Conservation (phyloP, 2,888 invertebrate genomes). For the Himalopsyche japonica region DNA sequence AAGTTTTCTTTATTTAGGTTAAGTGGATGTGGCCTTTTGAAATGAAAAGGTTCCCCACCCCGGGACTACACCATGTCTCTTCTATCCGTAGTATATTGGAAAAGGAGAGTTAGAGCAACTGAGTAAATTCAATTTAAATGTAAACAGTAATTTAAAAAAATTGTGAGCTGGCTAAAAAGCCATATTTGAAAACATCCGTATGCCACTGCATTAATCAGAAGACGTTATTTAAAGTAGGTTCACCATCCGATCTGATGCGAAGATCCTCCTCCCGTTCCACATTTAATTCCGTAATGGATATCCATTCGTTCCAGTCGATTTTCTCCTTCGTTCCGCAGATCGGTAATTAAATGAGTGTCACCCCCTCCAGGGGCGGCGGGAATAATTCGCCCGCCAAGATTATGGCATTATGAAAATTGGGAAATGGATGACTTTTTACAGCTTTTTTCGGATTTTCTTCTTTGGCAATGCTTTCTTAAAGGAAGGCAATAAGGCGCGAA, state of each 20-base stretch:
- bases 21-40: too few species aligned
- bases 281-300: conserved; percentile 41
- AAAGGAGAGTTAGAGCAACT: too few species aligned
- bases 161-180: too few species aligned
- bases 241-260: conserved; percentile 36
- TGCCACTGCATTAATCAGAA: neutral
- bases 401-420: neutral
- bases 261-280: conserved; percentile 35
- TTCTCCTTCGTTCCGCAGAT: conserved; percentile 36
- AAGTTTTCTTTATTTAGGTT: too few species aligned
- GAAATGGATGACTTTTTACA: neutral
- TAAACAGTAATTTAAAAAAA: too few species aligned
- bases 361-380: conserved; percentile 12
- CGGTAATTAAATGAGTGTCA: conserved; percentile 41
- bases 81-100: too few species aligned
- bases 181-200: neutral
- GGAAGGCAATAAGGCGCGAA: neutral
- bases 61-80: too few species aligned
- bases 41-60: too few species aligned
- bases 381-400: neutral
- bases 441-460: neutral
- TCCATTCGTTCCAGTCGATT: conserved; percentile 40
- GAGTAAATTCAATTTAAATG: too few species aligned
- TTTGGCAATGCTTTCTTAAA: neutral
- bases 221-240: conserved; percentile 19